These are phyloP conservation scores for Ciconia stormi DNA, from an alignment of 2,113 vertebrate species.

Conservation along the genomic window DNA sequence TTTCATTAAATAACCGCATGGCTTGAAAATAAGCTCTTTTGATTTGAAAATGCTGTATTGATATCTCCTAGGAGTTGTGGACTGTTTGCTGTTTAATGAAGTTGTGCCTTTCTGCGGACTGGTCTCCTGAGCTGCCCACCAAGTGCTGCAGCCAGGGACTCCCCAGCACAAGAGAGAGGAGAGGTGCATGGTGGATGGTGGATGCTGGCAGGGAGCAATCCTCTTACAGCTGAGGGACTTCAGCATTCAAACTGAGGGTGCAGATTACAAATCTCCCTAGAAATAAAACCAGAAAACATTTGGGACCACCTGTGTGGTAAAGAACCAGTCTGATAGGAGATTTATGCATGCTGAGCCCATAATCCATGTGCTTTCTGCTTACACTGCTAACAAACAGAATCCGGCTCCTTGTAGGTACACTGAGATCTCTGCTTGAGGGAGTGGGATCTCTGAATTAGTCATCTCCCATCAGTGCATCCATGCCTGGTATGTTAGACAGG, in stretches of 20 bases:
- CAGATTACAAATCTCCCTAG: not conserved
- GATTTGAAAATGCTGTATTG: not conserved
- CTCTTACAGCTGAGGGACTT: not conserved
- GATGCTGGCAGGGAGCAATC: not conserved
- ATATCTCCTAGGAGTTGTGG: not conserved
- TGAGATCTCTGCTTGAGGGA: not conserved
- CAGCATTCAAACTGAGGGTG: not conserved
- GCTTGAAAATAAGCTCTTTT: not conserved
- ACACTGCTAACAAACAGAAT: not conserved
- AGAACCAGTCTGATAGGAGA: not conserved
- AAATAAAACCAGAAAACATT: not conserved
- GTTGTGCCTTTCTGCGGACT: fast-evolving
- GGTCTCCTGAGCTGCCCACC: not conserved
- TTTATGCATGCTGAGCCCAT: not conserved
- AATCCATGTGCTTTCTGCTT: not conserved
- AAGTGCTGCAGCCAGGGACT: not conserved
- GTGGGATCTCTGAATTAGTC: not conserved
- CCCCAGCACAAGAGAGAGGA: not conserved
- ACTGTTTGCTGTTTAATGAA: not conserved
- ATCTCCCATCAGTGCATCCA: not conserved
- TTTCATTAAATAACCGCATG: not conserved
- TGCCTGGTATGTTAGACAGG: not conserved
- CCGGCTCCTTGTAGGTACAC: not conserved
- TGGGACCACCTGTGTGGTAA: fast-evolving
- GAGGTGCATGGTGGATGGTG: fast-evolving